Evolutionary conservation across 2,113 vertebrate genomes (phyloP), one percentile per base, ranked within the genome.

Genomic region (Cyphomyrus discorhynchus): DNA sequence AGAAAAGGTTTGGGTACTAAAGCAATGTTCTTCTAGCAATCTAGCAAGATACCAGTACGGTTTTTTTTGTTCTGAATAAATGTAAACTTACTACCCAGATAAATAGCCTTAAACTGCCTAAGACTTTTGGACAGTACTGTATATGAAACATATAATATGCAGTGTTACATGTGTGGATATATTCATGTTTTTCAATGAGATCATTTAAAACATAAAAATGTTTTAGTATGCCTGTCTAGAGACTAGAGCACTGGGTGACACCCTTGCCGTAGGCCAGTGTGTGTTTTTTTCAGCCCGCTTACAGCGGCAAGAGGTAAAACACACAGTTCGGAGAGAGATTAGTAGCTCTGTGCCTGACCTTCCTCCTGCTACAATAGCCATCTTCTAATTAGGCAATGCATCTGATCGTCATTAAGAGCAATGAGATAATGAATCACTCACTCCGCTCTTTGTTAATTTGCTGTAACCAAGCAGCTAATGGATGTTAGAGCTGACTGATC

Each of bases 381-480:
- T 95, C 95, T 95, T 94, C 96, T 98, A 98, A 98, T 98, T 98
- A 98, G 96, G 95, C 95, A 94, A 96, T 96, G 97, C 97, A 97
- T 98, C 97, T 97, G 97, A 98, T 97, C 97, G 97, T 98, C 97
- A 97, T 98, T 97, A 98, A 97, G 96, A 96, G 96, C 96, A 97
- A 97, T 95, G 96, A 95, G 97, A 97, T 97, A 98, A 98, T 97
- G 97, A 98, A 97, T 95, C 96, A 97, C 96, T 96, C 96, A 96
- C 96, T 96, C 96, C 96, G 96, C 95, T 97, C 96, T 97, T 97
- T 97, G 97, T 96, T 99, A 97, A 98, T 99, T 97, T 97, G 96
- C 96, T 97, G 96, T 96, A 97, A 97, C 96, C 96, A 96, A 96
- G 96, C 96, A 95, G 96, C 97, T 98, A 98, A 98, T 98, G 97